These are phyloP conservation scores for Esox niger DNA, from an alignment of 2,113 vertebrate genomes.

Conservation along the genomic window DNA sequence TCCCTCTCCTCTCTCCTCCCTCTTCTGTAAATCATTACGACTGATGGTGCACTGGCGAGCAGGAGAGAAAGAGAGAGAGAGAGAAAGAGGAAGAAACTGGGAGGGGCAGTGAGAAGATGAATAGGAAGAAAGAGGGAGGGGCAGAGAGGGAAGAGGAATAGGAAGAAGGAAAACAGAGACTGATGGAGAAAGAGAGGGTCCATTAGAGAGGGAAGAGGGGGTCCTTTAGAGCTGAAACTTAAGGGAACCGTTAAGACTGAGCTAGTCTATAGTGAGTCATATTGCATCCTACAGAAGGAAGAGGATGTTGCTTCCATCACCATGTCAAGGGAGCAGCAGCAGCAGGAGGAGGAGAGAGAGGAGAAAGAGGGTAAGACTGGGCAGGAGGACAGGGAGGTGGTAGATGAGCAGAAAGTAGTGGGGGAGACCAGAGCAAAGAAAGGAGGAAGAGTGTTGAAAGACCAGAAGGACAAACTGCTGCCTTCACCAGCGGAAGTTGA, in stretches of 20 bases:
- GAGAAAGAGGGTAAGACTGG: neutral
- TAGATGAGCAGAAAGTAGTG: neutral
- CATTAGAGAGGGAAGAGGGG: no score
- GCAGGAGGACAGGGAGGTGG: neutral
- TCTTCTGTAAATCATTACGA: neutral
- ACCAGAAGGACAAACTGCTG: no score
- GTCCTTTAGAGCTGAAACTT: no score
- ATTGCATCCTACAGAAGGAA: neutral
- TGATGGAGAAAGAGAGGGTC: neutral
- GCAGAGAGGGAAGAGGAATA: neutral
- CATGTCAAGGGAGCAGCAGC: neutral
- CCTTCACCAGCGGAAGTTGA: neutral
- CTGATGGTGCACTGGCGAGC: neutral
- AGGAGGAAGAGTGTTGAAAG: neutral
- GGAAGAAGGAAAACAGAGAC: neutral
- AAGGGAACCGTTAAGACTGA: neutral
- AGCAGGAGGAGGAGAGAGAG: neutral
- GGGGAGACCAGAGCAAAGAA: neutral
- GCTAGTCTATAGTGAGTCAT: neutral
- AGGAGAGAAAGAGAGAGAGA: neutral
- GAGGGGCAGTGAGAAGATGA: neutral
- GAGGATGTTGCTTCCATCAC: neutral
- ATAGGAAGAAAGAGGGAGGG: neutral
- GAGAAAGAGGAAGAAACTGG: neutral
- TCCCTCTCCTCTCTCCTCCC: no score